Evolutionary conservation across 2,797 vertebrate species (phyloP).

Genomic region (Mus caroli): DNA sequence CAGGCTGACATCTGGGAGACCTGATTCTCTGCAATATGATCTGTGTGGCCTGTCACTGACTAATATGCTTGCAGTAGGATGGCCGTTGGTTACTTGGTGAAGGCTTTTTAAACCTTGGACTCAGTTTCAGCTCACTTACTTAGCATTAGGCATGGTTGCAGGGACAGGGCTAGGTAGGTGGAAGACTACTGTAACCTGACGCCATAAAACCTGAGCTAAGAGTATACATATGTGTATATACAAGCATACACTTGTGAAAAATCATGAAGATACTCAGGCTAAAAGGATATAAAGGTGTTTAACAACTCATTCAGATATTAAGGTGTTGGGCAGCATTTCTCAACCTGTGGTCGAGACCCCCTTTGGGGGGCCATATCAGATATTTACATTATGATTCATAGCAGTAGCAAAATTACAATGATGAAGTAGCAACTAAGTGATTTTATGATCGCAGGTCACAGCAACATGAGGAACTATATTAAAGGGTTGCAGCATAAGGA

Average conservation of each 20-base stretch:
- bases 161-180: background rate
- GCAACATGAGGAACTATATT: background rate
- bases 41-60: background rate
- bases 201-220: background rate
- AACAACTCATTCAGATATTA: background rate
- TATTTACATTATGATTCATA: background rate
- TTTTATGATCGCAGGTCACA: background rate
- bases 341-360: background rate
- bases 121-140: constrained; percentile 22
- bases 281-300: background rate
- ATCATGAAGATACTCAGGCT: background rate
- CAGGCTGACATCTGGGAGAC: background rate
- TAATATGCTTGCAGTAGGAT: background rate
- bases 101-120: background rate
- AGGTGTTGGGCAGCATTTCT: background rate
- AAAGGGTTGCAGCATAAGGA: background rate
- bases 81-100: background rate
- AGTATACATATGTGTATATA: background rate
- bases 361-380: background rate
- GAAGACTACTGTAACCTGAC: background rate
- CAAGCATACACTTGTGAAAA: background rate
- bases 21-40: background rate
- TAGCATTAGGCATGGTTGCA: background rate
- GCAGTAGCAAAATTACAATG: background rate
- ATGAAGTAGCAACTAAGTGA: background rate